A percentile compares a stretch with the other conserved stretches of the same genome.
phyloP scores from a whole-genome alignment of 2,113 vertebrate genomes.

The Petroica traversi region DNA sequence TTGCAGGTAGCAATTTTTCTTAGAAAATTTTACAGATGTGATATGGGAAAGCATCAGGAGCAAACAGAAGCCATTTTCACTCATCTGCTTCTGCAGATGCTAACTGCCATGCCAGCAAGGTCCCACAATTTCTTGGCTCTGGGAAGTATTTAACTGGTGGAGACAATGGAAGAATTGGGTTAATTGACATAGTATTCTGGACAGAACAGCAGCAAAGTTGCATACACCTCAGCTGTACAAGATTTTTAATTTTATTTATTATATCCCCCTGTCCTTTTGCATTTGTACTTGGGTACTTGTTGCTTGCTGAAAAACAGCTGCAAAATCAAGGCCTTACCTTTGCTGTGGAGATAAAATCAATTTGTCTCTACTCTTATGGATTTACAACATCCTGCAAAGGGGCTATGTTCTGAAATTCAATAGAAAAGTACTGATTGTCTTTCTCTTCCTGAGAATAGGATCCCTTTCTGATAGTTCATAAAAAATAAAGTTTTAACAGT shows the following conservation, averaged over 20 bases:
- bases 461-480: neutral
- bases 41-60: neutral
- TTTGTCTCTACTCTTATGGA: neutral
- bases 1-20: neutral
- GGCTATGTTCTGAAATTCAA: neutral
- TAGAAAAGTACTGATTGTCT: neutral
- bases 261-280: neutral
- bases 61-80: neutral
- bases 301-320: neutral
- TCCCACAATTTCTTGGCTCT: neutral
- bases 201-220: neutral
- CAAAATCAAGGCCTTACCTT: neutral
- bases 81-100: neutral
- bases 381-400: neutral
- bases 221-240: too few species aligned
- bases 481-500: neutral
- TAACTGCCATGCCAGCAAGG: neutral
- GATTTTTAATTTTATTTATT: neutral
- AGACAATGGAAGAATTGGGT: neutral
- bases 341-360: neutral
- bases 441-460: neutral
- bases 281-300: neutral
- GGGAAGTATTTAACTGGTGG: neutral
- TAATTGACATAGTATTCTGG: neutral
- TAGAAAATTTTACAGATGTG: neutral